phyloP scores from a whole-genome alignment of 1,140 invertebrate genomes.

The Drosophila teissieri region DNA sequence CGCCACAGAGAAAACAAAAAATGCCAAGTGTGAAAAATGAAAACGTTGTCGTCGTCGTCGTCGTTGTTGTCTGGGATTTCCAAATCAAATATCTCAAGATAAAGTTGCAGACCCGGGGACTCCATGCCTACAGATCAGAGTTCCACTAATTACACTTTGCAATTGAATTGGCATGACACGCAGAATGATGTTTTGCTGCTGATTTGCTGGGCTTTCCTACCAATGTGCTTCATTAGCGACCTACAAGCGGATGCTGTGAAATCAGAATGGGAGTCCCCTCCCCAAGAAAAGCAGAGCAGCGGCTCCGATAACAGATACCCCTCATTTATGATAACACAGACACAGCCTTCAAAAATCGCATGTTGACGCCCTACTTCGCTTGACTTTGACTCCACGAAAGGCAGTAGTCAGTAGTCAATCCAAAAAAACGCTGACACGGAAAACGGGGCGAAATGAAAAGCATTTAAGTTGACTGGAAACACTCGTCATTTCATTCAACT shows the following conservation, averaged over 20 bases:
- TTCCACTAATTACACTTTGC: conserved; percentile 32
- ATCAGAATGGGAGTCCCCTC: too few relatives aligned
- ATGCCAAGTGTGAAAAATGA: conserved; percentile 12
- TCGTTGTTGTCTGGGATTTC: conserved; percentile 26
- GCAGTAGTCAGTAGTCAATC: neutral
- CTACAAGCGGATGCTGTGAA: conserved; percentile 26
- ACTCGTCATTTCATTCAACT: too few relatives aligned
- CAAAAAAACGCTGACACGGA: neutral
- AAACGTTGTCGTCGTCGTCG: conserved; percentile 11
- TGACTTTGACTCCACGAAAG: neutral
- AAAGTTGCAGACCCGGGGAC: neutral
- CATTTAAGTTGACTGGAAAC: neutral
- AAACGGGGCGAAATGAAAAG: neutral
- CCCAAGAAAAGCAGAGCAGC: too few relatives aligned
- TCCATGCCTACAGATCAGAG: conserved; percentile 5
- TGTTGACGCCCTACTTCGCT: neutral
- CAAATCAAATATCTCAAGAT: conserved; percentile 5
- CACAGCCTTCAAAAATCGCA: neutral
- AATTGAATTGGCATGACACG: conserved; percentile 4
- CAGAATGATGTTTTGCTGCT: neutral
- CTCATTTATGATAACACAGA: neutral
- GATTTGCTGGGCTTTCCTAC: conserved; percentile 4
- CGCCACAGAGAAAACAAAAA: conserved; percentile 14
- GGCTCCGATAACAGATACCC: neutral
- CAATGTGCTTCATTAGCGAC: conserved; percentile 23